Conservation (phyloP, 2,888 invertebrate genomes). For the Mythimna pallens region DNA sequence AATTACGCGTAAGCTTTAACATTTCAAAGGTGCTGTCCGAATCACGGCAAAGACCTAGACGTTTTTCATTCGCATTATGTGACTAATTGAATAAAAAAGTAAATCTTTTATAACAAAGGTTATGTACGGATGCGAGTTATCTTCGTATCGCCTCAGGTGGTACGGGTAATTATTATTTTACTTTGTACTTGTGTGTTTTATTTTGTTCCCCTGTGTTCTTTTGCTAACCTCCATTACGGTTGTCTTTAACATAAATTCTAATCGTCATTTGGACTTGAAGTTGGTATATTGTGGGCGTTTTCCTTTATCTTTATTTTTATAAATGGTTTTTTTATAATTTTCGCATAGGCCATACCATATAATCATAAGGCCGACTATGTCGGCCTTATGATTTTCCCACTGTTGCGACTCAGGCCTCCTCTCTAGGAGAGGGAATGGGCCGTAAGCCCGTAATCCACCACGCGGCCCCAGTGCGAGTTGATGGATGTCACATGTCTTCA, state of each 20-base stretch:
- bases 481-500: no score
- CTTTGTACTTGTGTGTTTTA: constrained; percentile 80
- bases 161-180: constrained; percentile 84
- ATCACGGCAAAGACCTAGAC: constrained; percentile 72
- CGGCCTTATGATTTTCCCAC: no score
- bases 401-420: no score
- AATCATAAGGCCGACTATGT: no score
- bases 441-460: no score
- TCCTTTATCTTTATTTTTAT: constrained; percentile 19
- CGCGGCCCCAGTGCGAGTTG: no score
- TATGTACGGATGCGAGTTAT: constrained; percentile 72
- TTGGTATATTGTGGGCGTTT: constrained; percentile 26
- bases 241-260: constrained; percentile 80
- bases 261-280: constrained; percentile 73
- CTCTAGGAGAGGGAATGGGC: no score
- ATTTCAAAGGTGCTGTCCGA: constrained; percentile 78
- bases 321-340: neutral
- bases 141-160: constrained; percentile 75
- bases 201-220: constrained; percentile 77
- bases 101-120: constrained; percentile 77
- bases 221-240: constrained; percentile 76
- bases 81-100: constrained; percentile 84
- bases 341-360: no score
- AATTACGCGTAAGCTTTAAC: constrained; percentile 70
- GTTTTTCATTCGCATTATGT: constrained; percentile 73